Percentiles rank a stretch among this genome's conserved stretches.
Conservation (phyloP, 1,140 invertebrate genomes). For the Cryptotermes secundus region DNA sequence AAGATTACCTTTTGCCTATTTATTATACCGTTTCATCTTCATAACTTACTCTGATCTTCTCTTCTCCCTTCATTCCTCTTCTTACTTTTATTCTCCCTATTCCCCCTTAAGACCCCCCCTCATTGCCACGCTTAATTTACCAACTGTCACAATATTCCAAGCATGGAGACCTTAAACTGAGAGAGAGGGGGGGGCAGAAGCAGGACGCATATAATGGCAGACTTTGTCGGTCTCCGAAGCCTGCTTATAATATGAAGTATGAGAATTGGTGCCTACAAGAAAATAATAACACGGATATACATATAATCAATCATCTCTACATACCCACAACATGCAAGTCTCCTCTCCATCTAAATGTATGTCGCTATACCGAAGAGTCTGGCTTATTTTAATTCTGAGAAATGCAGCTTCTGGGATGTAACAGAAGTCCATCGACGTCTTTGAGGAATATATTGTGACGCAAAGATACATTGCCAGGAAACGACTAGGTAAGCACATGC, state of each 20-base stretch:
- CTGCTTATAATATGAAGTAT: background rate
- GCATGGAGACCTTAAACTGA: background rate
- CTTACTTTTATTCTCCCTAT: background rate
- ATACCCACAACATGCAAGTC: background rate
- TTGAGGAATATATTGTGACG: no score
- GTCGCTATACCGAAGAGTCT: no score
- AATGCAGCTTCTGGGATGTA: no score
- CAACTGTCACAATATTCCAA: constrained; percentile 12
- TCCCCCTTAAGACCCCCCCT: background rate
- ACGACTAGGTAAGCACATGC: no score
- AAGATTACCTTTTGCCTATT: background rate
- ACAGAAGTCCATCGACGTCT: no score
- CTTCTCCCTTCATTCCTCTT: background rate
- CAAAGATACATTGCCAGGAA: no score
- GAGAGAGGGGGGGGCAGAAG: background rate
- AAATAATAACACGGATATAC: constrained; percentile 8
- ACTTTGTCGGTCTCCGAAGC: constrained; percentile 2
- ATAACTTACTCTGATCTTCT: background rate
- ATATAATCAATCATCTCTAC: constrained; percentile 2
- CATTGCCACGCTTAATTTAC: constrained; percentile 12
- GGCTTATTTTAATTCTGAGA: no score
- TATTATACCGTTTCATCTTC: background rate
- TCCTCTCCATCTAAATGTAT: background rate
- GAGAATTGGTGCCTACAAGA: background rate
- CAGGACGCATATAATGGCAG: background rate